A percentile compares a stretch with the other conserved stretches of the same genome.
Evolutionary conservation across 2,113 vertebrate genomes (phyloP).

Genomic region (Zingel zingel): DNA sequence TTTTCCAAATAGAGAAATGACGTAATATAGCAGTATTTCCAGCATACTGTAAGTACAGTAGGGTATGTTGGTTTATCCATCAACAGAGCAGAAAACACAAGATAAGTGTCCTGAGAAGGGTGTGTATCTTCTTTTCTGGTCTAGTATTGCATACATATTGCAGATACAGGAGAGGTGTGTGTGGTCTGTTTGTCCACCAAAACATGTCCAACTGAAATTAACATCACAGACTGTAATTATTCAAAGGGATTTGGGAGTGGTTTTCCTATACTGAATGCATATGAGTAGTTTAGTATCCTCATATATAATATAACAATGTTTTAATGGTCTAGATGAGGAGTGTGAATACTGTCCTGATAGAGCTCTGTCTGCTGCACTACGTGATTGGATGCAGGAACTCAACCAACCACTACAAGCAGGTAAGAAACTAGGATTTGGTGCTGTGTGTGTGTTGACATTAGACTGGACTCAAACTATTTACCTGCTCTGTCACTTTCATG

Average conservation of each 20-base stretch:
- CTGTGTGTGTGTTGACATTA: neutral
- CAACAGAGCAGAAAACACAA: neutral
- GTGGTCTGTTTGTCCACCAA: neutral
- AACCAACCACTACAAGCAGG: constrained; percentile 86
- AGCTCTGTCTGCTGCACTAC: constrained; percentile 85
- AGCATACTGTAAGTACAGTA: no score
- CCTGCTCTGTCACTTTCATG: neutral
- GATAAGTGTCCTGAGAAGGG: neutral
- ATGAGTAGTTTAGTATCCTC: neutral
- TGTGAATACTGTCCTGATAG: constrained; percentile 84
- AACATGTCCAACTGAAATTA: neutral
- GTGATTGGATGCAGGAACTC: constrained; percentile 89
- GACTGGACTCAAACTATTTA: neutral
- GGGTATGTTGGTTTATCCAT: neutral
- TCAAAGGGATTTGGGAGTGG: neutral
- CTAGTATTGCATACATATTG: neutral
- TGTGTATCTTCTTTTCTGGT: neutral
- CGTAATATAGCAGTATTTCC: neutral
- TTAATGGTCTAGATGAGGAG: constrained; percentile 69
- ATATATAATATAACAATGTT: constrained; percentile 15
- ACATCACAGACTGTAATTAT: neutral
- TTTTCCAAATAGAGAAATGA: neutral
- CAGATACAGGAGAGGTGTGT: neutral
- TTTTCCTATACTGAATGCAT: constrained; percentile 13
- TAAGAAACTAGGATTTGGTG: constrained; percentile 42